Evolutionary conservation across 2,113 vertebrate species (phyloP).

Genomic region (Pollachius pollachius): DNA sequence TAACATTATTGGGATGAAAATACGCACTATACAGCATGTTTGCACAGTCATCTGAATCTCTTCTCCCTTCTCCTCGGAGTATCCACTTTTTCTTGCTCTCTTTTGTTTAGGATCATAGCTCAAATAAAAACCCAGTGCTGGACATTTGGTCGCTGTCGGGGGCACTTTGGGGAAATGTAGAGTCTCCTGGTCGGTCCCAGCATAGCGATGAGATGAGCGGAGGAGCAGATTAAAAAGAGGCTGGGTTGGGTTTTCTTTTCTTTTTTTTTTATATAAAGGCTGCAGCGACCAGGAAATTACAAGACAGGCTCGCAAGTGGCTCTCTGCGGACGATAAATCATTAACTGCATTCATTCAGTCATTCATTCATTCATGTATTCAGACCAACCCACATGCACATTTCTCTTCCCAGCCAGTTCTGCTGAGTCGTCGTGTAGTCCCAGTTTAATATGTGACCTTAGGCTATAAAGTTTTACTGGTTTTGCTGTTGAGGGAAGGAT

Average conservation of each 20-base stretch:
- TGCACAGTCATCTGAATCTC: conserved; percentile 54
- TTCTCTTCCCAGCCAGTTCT: conserved; percentile 58
- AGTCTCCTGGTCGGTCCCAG: conserved; percentile 30
- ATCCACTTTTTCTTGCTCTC: conserved; percentile 35
- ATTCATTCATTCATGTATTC: conserved; percentile 74
- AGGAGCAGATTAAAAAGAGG: conserved; percentile 68
- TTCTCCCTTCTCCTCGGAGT: conserved; percentile 50
- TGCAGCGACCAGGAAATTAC: conserved; percentile 65
- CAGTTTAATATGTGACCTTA: conserved; percentile 69
- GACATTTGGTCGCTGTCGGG: conserved; percentile 55
- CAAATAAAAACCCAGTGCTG: conserved; percentile 62
- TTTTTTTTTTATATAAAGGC: conserved; percentile 73
- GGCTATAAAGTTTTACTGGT: conserved; percentile 49
- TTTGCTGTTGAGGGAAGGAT: conserved; percentile 15
- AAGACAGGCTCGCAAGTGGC: conserved; percentile 59
- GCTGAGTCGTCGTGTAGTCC: conserved; percentile 72
- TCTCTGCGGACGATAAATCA: conserved; percentile 72
- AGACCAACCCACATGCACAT: conserved; percentile 60
- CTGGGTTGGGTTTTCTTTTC: conserved; percentile 38
- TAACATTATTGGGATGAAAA: conserved; percentile 46
- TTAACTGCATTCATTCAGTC: conserved; percentile 68
- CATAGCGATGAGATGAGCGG: conserved; percentile 42
- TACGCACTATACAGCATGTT: conserved; percentile 34
- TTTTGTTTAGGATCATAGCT: background rate
- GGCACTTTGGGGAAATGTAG: conserved; percentile 61